Conservation (phyloP, 2,113 vertebrate genomes). For the Stomatorhinus ivindoensis region DNA sequence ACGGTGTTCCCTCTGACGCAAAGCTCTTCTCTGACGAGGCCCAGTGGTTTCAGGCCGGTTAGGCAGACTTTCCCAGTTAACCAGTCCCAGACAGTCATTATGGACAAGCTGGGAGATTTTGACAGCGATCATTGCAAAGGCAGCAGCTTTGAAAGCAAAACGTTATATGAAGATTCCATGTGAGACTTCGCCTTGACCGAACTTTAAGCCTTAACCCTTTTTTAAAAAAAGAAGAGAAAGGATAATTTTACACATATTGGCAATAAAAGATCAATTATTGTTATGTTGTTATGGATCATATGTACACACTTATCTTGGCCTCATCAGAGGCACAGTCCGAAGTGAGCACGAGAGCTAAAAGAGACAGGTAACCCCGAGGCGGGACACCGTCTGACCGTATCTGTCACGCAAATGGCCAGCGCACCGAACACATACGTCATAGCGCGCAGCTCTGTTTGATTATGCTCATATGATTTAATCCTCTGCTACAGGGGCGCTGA, state of each 20-base stretch:
- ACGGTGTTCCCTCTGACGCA: neutral
- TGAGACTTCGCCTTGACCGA: slow-evolving; percentile 7
- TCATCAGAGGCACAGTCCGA: neutral
- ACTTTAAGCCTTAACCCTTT: neutral
- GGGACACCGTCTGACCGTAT: neutral
- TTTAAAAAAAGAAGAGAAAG: neutral
- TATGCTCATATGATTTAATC: slow-evolving; percentile 15
- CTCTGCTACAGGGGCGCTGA: neutral
- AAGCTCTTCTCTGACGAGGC: neutral
- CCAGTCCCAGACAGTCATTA: neutral
- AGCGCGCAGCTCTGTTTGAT: neutral
- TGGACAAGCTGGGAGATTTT: slow-evolving; percentile 26
- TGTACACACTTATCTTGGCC: neutral
- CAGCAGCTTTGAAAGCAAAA: slow-evolving; percentile 16
- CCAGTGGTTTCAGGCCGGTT: slow-evolving; percentile 36
- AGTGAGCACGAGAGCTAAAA: neutral
- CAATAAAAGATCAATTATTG: neutral
- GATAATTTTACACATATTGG: neutral
- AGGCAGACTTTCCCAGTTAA: neutral
- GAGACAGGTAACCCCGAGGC: neutral
- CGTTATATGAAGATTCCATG: neutral
- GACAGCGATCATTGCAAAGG: slow-evolving; percentile 19
- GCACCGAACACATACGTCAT: neutral
- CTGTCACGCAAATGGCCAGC: neutral
- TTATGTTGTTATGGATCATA: neutral